phyloP scores from a whole-genome alignment of 1,140 invertebrate genomes.

The Rhysida immarginata region DNA sequence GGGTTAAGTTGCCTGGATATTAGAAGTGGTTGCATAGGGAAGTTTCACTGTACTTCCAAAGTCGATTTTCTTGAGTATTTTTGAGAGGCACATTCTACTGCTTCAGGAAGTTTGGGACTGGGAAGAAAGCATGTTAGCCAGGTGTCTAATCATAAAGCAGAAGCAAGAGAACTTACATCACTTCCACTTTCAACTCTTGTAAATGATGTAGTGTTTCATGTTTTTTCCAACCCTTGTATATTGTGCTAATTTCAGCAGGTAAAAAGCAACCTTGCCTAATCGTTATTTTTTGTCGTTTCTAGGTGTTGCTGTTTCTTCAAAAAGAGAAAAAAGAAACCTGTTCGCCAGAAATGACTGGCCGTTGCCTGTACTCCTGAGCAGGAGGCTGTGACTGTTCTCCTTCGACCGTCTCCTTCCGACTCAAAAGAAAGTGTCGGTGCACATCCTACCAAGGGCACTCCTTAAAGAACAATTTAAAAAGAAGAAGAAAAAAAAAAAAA shows the following conservation, averaged over 20 bases:
- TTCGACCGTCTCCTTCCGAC: conserved; percentile 47
- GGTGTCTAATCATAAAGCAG: too few species aligned
- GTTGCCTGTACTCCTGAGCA: conserved; percentile 38
- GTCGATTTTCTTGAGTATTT: too few species aligned
- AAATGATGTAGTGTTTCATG: too few species aligned
- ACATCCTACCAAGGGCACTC: conserved; percentile 6
- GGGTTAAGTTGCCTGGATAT: too few species aligned
- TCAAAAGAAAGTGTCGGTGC: conserved; percentile 41
- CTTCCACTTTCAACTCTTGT: conserved; percentile 20
- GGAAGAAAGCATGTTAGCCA: too few species aligned
- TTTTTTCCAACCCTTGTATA: too few species aligned
- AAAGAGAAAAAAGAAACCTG: conserved; percentile 88
- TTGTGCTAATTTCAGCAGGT: too few species aligned
- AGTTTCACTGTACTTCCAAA: too few species aligned
- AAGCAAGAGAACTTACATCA: background rate
- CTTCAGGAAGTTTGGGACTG: too few species aligned
- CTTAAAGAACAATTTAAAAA: background rate
- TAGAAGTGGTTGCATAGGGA: too few species aligned
- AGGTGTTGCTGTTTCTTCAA: conserved; percentile 95
- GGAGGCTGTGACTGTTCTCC: conserved; percentile 46
- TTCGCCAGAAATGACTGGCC: conserved; percentile 31
- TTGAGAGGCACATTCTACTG: too few species aligned
- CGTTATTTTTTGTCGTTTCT: conserved; percentile 21
- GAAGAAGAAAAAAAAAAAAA: background rate
- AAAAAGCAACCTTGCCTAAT: too few species aligned